Conservation (phyloP, 2,113 vertebrate species). For the Notarius quadriscutis region DNA sequence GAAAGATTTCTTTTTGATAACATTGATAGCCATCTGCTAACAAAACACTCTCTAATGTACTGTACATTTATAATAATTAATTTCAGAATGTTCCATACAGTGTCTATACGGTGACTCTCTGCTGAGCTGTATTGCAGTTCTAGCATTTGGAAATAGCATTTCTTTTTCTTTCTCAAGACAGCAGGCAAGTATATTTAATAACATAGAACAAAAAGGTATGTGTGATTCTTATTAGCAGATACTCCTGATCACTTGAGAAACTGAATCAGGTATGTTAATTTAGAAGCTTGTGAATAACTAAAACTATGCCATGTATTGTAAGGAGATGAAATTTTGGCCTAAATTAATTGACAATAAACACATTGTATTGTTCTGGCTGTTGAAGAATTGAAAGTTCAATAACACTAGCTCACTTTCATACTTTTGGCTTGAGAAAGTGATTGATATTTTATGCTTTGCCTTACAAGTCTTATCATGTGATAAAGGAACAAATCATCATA, state of each 20-base stretch:
- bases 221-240: background rate
- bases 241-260: background rate
- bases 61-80: background rate
- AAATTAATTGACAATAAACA: background rate
- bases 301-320: background rate
- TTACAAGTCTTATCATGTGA: conserved; percentile 34
- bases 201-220: background rate
- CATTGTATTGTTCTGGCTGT: background rate
- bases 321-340: background rate
- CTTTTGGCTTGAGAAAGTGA: background rate
- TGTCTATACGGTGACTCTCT: conserved; percentile 35
- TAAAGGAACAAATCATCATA: conserved; percentile 49
- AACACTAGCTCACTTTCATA: background rate
- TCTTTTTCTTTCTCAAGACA: background rate
- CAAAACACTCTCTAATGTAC: conserved; percentile 18
- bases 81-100: conserved; percentile 28
- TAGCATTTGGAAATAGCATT: background rate
- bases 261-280: background rate
- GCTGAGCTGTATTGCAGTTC: conserved; percentile 10
- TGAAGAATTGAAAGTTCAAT: background rate
- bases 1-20: conserved; percentile 34
- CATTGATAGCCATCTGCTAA: conserved; percentile 4
- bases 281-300: background rate
- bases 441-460: conserved; percentile 16
- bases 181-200: background rate